Evolutionary conservation across 2,888 invertebrate species (phyloP).

Genomic region (Athalia cordata): DNA sequence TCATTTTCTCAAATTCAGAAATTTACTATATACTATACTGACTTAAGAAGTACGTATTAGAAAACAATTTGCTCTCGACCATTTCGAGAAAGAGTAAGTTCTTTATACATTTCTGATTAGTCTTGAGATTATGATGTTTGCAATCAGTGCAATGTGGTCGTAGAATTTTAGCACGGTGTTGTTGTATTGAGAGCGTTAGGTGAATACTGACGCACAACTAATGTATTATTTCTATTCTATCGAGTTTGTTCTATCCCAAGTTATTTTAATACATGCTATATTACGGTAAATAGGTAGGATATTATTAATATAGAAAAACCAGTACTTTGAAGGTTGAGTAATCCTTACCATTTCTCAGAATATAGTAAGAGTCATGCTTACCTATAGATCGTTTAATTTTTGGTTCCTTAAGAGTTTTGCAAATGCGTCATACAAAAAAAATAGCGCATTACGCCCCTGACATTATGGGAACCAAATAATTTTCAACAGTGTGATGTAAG

Average conservation of each 20-base stretch:
- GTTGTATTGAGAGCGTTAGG: conserved; percentile 21
- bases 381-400: neutral
- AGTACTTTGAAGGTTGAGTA: conserved; percentile 9
- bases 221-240: conserved; percentile 26
- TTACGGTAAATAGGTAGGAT: conserved; percentile 13
- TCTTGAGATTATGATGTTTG: conserved; percentile 42
- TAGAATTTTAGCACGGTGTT: conserved; percentile 32
- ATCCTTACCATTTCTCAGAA: neutral
- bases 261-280: conserved; percentile 13
- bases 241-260: neutral
- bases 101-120: conserved; percentile 55
- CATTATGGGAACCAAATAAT: conserved; percentile 7
- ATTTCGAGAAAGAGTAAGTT: conserved; percentile 53
- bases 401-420: neutral
- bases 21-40: conserved; percentile 4
- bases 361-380: conserved; percentile 17
- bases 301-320: neutral
- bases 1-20: conserved; percentile 10
- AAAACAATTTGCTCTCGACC: conserved; percentile 51
- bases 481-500: neutral
- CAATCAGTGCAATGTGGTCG: conserved; percentile 28
- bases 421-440: neutral
- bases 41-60: conserved; percentile 30
- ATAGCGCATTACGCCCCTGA: neutral
- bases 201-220: conserved; percentile 23